Evolutionary conservation across 1,140 invertebrate species (phyloP), one percentile per base, ranked within the genome.

Genomic region (Rhizoglyphus robini): DNA sequence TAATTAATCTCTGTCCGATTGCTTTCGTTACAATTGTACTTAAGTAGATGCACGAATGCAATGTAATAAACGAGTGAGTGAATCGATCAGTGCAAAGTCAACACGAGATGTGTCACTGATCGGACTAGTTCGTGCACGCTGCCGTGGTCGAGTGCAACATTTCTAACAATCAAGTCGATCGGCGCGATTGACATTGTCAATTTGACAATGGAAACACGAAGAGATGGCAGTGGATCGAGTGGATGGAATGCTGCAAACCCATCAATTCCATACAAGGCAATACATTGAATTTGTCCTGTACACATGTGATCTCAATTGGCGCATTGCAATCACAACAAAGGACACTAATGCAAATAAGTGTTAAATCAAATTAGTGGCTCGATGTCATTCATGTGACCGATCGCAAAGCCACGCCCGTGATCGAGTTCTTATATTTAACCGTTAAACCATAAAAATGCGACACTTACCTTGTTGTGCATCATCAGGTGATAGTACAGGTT

Each of bases 401-500:
- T 54, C 23, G 51, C 20, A 11, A 54, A 8, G 51, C 51, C 51
- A 54, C 20, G 31, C 51, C 51, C 51, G 20, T 32, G 51, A 54
- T 54, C 51, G 51, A 54, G 20, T 54, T 54, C 8, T 54, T n/a
- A n/a, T n/a, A n/a, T 11, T 11, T 15, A 8, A 23, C 20, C 36
- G 36, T 8, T 41, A 41, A 41, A 11, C 18, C 8, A 41, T 41
- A 11, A 41, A 41, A 41, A 11, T 41, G 8, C 18, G 13, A 25
- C 47, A 49, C 81, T 80, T 83, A 95, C 92, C 85, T 96, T 96
- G 73, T 93, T 92, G 76, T 96, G 93, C 67, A 92, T 96, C 92
- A 96, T 96, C 71, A 90, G 83, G 81, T 97, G 94, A 75, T 96
- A 96, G 77, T 96, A 96, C 8, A 97, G 82, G 78, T 96, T 96